Conservation (phyloP, 2,888 invertebrate genomes). For the Nasonovia ribisnigri region DNA sequence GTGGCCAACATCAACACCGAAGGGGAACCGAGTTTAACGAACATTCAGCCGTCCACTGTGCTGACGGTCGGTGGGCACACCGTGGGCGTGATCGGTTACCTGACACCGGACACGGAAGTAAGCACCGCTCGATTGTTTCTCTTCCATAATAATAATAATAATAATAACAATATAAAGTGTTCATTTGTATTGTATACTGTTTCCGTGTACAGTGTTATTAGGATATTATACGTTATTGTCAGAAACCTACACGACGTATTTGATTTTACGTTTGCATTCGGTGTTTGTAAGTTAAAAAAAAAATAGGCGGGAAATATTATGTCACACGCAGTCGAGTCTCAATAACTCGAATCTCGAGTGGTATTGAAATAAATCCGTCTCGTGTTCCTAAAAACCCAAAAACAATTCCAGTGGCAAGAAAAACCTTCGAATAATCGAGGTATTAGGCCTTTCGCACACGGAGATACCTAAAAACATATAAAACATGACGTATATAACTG, state of each 20-base stretch:
- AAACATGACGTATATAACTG: too few relatives aligned
- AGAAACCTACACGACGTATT: not conserved
- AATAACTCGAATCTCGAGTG: too few relatives aligned
- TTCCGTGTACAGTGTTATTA: not conserved
- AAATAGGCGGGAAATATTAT: not conserved
- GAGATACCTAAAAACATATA: too few relatives aligned
- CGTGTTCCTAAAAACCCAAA: too few relatives aligned
- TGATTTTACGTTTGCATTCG: not conserved
- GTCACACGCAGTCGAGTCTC: too few relatives aligned
- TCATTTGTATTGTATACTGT: not conserved
- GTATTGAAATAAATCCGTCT: too few relatives aligned
- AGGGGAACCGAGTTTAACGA: constrained; percentile 74
- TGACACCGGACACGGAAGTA: constrained; percentile 83
- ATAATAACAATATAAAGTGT: not conserved
- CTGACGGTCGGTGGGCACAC: constrained; percentile 76
- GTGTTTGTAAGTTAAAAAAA: not conserved
- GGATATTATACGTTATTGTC: not conserved
- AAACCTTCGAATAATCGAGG: too few relatives aligned
- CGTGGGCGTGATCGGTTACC: constrained; percentile 88
- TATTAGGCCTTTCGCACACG: too few relatives aligned
- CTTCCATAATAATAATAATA: not conserved
- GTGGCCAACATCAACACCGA: constrained; percentile 46
- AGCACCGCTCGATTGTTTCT: constrained; percentile 12
- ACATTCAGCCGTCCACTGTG: constrained; percentile 76
- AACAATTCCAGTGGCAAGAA: too few relatives aligned